Evolutionary conservation across 2,888 invertebrate genomes (phyloP), one percentile per base, ranked within the genome.

Genomic region (Aricia artaxerxes): DNA sequence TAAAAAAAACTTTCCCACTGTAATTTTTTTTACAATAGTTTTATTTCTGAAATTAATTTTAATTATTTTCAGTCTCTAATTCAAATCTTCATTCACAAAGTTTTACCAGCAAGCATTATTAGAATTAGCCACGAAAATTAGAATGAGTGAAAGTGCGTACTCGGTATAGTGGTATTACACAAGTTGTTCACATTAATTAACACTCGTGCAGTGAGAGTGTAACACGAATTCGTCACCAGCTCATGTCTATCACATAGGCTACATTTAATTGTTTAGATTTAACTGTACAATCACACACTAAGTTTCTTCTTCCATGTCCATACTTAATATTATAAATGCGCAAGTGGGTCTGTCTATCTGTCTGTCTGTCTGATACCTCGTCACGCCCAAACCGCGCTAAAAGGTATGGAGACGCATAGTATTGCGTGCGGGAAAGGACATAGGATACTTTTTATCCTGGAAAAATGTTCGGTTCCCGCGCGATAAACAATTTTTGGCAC

Each of bases 201-300:
- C 73, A 73, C 73, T 40, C n/a, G 73, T 4, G 7, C 40, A 73
- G 73, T 73, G 73, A 73, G 73, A 73, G 73, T 73, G 73, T 40
- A 40, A 38, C 69, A 69, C 69, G 16, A 35, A 69, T 69, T 69
- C 69, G 69, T 69, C 69, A 35, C 35, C 69, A 35, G 31, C 69
- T 13, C 9, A 64, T 6, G 35, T 35, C 13, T 35, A 69, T 38
- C 69, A 13, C 31, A 69, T 5, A 69, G 69, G 35, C 35, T 69
- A 35, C 69, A 38, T 69, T 38, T 38, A 11, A 69, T 69, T 69
- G 16, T 13, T 61, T 31, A 64, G 9, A 69, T 35, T 4, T 24
- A 24, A 35, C 69, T 35, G 11, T 4, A 13, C 69, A 35, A 73
- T n/a, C 4, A 35, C 13, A 44, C 13, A 13, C 13, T 13, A 53